Percentiles rank a stretch among this genome's conserved stretches.
These are phyloP conservation scores for Xanthia icteritia DNA, from an alignment of 2,888 invertebrate genomes.

Conservation along the genomic window DNA sequence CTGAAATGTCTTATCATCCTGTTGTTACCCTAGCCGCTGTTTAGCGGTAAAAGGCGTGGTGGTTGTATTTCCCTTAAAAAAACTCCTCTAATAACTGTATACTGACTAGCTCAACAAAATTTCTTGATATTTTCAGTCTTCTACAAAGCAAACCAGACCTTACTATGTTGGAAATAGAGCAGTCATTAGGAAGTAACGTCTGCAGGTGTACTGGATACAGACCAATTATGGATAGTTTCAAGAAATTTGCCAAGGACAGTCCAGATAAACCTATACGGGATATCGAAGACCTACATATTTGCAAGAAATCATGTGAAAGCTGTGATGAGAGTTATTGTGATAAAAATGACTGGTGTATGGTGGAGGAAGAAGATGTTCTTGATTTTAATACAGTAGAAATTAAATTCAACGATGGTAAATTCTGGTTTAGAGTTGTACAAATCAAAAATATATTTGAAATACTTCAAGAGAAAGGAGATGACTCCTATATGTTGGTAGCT, in stretches of 20 bases:
- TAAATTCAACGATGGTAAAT: conserved; percentile 73
- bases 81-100: background rate
- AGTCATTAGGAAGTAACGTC: conserved; percentile 94
- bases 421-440: conserved; percentile 89
- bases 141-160: conserved; percentile 45
- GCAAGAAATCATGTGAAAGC: conserved; percentile 66
- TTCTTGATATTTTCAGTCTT: conserved; percentile 29
- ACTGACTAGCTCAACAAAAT: background rate
- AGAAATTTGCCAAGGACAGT: conserved; percentile 92
- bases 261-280: conserved; percentile 84
- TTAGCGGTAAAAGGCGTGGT: too few relatives aligned
- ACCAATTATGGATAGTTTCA: conserved; percentile 94
- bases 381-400: conserved; percentile 74
- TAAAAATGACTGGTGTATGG: conserved; percentile 72
- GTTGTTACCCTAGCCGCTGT: background rate
- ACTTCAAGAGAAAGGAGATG: conserved; percentile 81
- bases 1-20: background rate
- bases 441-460: conserved; percentile 87
- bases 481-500: conserved; percentile 91
- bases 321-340: conserved; percentile 77
- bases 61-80: too few relatives aligned
- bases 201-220: conserved; percentile 95
- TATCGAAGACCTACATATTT: conserved; percentile 80
- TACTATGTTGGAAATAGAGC: conserved; percentile 90
- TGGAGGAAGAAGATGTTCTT: conserved; percentile 59